Evolutionary conservation across 2,888 invertebrate genomes (phyloP).

Genomic region (Lepidocyrtoides sp.): DNA sequence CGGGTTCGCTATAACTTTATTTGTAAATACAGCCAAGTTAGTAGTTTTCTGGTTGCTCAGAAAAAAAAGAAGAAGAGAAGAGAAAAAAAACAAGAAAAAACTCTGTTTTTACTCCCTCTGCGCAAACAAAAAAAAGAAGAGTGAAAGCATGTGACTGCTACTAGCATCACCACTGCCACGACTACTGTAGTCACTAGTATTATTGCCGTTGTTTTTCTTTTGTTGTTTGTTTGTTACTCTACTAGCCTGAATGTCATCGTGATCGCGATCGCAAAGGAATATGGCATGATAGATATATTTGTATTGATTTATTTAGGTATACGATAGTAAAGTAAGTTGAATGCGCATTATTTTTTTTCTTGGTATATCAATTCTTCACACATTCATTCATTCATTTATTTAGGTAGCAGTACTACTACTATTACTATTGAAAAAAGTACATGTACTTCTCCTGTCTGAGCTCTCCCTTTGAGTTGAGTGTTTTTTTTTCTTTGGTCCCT

Average conservation of each 20-base stretch:
- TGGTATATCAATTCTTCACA: background rate
- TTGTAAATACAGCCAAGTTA: conserved; percentile 39
- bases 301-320: too few species aligned
- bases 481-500: background rate
- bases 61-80: background rate
- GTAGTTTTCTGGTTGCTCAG: conserved; percentile 36
- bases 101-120: conserved; percentile 44
- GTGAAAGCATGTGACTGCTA: background rate
- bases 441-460: background rate
- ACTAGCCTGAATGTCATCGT: conserved; percentile 32
- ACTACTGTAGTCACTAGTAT: background rate
- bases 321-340: too few species aligned
- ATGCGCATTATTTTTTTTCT: too few species aligned
- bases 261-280: background rate
- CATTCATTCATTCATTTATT: background rate
- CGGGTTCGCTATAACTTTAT: conserved; percentile 47
- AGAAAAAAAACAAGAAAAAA: background rate
- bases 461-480: background rate
- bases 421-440: too few species aligned
- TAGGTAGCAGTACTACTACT: too few species aligned
- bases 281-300: background rate
- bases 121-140: background rate
- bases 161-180: background rate
- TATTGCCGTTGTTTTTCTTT: background rate
- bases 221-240: background rate